A percentile compares a stretch with the other conserved stretches of the same genome.
Evolutionary conservation across 1,140 invertebrate species (phyloP).

Genomic region (Pachyrhynchus sulphureomaculatus): DNA sequence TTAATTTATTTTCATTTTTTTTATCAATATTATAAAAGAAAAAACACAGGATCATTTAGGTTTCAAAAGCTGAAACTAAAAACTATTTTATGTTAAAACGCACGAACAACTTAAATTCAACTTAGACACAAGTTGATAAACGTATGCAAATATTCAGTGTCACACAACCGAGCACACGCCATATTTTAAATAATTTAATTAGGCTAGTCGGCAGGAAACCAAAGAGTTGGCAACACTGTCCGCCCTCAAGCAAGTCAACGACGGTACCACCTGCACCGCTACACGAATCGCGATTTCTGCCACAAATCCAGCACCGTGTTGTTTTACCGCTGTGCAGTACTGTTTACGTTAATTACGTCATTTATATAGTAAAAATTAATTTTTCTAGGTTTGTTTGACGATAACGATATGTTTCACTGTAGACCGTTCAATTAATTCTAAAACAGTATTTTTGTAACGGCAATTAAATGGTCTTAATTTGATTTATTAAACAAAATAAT

Average conservation of each 20-base stretch:
- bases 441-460: background rate
- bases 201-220: background rate
- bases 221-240: slow-evolving; percentile 14
- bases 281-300: slow-evolving; percentile 18
- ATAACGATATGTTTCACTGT: background rate
- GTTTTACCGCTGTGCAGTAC: slow-evolving; percentile 29
- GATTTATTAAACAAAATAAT: too few species aligned
- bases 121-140: too few species aligned
- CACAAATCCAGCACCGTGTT: slow-evolving; percentile 16
- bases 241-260: background rate
- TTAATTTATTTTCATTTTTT: too few species aligned
- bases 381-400: slow-evolving; percentile 14
- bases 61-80: too few species aligned
- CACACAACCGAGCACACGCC: background rate
- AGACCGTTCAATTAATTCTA: slow-evolving; percentile 1
- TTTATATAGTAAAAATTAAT: slow-evolving; percentile 21
- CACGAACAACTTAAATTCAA: too few species aligned
- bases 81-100: too few species aligned
- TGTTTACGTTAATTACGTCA: slow-evolving; percentile 31
- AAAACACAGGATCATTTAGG: too few species aligned
- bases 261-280: slow-evolving; percentile 19
- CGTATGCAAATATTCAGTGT: background rate
- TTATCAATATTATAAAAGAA: too few species aligned
- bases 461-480: background rate
- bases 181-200: background rate